Percentiles rank a stretch among this genome's conserved stretches.
phyloP scores from a whole-genome alignment of 2,113 vertebrate species.

The Pyrgilauda ruficollis region DNA sequence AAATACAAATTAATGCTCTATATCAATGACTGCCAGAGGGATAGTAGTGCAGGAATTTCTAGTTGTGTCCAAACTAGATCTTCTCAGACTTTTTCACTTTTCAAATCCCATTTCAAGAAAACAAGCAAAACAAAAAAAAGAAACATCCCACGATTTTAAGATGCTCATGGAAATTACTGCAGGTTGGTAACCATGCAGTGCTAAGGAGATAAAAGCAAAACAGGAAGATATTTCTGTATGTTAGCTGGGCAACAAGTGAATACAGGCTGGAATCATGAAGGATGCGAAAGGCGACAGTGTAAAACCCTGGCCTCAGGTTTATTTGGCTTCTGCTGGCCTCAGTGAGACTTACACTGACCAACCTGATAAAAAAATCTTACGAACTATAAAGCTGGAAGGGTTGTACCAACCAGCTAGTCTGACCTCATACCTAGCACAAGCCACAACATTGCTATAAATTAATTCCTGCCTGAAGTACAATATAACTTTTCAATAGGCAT shows the following conservation, averaged over 20 bases:
- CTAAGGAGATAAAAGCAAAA: background rate
- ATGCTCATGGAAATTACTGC: accelerated
- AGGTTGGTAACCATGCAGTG: background rate
- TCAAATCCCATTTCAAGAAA: background rate
- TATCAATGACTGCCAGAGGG: background rate
- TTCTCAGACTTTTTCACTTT: background rate
- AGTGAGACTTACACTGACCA: background rate
- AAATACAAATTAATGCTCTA: background rate
- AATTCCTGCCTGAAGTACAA: background rate
- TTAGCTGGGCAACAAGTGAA: background rate
- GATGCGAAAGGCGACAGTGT: background rate
- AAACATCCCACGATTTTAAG: background rate
- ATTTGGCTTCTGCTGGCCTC: background rate
- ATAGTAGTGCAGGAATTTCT: background rate
- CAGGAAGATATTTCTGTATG: background rate
- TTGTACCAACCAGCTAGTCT: background rate
- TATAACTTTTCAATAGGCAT: slow-evolving; percentile 24
- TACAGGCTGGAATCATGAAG: background rate
- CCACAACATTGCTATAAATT: background rate
- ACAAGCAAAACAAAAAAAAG: background rate
- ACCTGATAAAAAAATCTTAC: background rate
- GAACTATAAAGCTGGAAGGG: background rate
- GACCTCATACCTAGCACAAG: background rate
- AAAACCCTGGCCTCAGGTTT: background rate
- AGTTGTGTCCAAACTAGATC: background rate